Evolutionary conservation across 2,113 vertebrate species (phyloP).

Genomic region (Eurystomus gularis): DNA sequence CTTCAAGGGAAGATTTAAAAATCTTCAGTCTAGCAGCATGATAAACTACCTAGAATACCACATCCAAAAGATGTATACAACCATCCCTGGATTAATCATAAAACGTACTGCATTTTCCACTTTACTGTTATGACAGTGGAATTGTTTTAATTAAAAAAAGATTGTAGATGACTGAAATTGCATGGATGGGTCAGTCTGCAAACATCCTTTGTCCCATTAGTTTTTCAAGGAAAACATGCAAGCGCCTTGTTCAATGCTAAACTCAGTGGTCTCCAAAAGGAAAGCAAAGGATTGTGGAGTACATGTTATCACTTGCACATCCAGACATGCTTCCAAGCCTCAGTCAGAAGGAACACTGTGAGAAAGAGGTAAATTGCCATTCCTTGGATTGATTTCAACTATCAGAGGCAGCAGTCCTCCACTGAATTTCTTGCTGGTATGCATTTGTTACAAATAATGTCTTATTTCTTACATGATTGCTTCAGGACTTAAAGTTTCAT

Average conservation of each 20-base stretch:
- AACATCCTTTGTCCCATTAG: not conserved
- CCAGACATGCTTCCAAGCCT: not conserved
- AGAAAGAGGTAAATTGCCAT: not conserved
- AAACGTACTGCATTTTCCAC: not conserved
- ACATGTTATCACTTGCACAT: not conserved
- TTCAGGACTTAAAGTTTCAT: not conserved
- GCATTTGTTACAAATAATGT: not conserved
- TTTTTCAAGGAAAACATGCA: not conserved
- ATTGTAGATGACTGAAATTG: not conserved
- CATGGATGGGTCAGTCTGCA: not conserved
- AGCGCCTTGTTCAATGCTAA: not conserved
- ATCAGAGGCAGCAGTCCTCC: not conserved
- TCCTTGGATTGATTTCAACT: not conserved
- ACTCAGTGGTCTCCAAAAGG: not conserved
- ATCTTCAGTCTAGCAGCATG: not conserved
- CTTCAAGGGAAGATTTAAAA: not conserved
- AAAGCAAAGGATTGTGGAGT: not conserved
- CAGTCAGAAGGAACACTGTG: not conserved
- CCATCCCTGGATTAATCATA: not conserved
- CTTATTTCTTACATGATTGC: not conserved
- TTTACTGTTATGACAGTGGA: not conserved
- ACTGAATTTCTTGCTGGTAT: not conserved
- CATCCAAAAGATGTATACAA: not conserved
- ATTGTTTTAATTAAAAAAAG: not conserved
- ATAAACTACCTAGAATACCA: not conserved